A percentile compares a stretch with the other conserved stretches of the same genome.
Conservation (phyloP, 1,140 invertebrate species). For the Papilio dardanus region DNA sequence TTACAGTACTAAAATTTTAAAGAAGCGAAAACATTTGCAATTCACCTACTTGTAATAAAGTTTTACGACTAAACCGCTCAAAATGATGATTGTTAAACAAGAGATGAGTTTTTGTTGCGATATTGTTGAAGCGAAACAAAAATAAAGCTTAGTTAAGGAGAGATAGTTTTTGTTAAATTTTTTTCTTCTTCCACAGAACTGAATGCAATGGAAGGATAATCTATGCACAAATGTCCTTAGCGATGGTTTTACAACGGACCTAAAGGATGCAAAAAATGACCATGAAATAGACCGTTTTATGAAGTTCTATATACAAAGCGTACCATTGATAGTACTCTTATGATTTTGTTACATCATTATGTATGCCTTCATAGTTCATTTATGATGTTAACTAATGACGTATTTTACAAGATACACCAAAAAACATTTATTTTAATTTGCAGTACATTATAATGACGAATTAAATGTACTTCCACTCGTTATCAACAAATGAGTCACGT, state of each 20-base stretch:
- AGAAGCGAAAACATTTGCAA: slow-evolving; percentile 15
- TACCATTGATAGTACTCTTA: no score
- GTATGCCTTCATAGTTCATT: no score
- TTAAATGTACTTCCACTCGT: not conserved
- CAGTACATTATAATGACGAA: not conserved
- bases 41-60: not conserved
- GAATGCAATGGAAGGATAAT: not conserved
- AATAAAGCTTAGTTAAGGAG: not conserved
- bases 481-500: not conserved
- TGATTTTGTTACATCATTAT: no score
- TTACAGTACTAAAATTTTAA: slow-evolving; percentile 7
- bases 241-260: not conserved
- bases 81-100: slow-evolving; percentile 13
- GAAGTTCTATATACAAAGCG: no score
- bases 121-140: slow-evolving; percentile 5
- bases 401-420: no score
- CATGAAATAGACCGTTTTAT: no score
- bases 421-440: no score
- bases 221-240: not conserved
- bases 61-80: slow-evolving; percentile 4
- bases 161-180: not conserved
- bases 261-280: not conserved
- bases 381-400: no score
- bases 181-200: not conserved
- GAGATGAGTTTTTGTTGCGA: slow-evolving; percentile 2